Conservation (phyloP, 64 coral and sea anemone species). For the Anthopleura sola region DNA sequence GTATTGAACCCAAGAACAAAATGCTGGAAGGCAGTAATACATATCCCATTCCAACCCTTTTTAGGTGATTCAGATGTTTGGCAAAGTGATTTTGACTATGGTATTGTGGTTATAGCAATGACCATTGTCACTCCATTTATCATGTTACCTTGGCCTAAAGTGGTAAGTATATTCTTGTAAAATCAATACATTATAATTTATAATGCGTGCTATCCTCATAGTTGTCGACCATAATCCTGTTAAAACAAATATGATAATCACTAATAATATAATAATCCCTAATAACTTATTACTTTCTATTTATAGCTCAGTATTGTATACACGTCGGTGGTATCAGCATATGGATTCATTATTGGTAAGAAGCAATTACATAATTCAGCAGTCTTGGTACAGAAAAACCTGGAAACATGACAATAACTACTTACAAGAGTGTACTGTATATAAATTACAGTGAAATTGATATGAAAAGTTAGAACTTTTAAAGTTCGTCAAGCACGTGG, state of each 20-base stretch:
- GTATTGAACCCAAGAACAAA: no score
- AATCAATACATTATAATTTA: no score
- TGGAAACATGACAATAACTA: no score
- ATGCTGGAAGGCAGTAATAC: no score
- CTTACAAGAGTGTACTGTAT: no score
- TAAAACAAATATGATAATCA: no score
- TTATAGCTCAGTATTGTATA: slow-evolving; percentile 79
- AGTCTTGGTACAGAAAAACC: no score
- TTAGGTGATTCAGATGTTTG: slow-evolving; percentile 55
- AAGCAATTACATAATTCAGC: not conserved
- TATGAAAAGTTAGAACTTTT: no score
- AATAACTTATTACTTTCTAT: not conserved
- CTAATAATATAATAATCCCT: not conserved
- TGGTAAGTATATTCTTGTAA: slow-evolving; percentile 21
- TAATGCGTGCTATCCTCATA: no score
- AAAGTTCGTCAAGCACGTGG: no score
- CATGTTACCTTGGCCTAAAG: slow-evolving; percentile 58
- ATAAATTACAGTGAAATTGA: no score
- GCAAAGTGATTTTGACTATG: slow-evolving; percentile 87
- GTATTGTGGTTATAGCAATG: slow-evolving; percentile 32
- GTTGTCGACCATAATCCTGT: no score
- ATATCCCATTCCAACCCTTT: not conserved
- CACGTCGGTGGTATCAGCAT: slow-evolving; percentile 72
- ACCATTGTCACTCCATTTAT: slow-evolving; percentile 60
- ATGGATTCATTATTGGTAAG: slow-evolving; percentile 38